Base-by-base conservation (phyloP, 2,797 vertebrate species). In the Acanthurus lineatus region DNA sequence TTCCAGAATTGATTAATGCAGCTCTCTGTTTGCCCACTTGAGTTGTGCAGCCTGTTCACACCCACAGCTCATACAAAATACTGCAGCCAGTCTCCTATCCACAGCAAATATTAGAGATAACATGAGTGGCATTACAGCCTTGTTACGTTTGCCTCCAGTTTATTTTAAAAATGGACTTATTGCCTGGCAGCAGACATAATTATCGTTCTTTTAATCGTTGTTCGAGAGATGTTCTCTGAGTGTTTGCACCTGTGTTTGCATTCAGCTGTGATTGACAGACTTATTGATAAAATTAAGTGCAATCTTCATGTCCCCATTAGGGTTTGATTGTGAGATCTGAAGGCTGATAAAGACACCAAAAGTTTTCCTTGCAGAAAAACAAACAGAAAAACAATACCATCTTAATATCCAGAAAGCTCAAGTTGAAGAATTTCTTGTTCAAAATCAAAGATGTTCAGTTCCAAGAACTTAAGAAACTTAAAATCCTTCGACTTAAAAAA, bases 21-120 rank as follows among this genome's bases (percentile, higher is more conserved):
- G 2, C 11, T 62, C 14, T 69, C 12, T 42, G 82, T 87, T 87
- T 87, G 69, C 57, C 16, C 5, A 42, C 56, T 57, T 52, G 61
- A 67, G 44, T 32, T n/a, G 6, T 45, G 22, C 53, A 68, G 25
- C 22, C 51, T 9, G 57, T 53, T 73, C 76, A 77, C 70, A 63
- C 79, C 76, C 82, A 52, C 20, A 53, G 6, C 38, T 87, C 25
- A 48, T 57, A 84, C 70, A 61, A 19, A 77, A 53, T 0, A 9
- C 63, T 49, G 45, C 45, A 17, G 54, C 58, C 38, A 47, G 59
- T 64, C 58, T 63, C 6, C 20, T 48, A 28, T 79, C 66, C n/a
- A 57, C 44, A 28, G 65, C 47, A 82, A 80, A 74, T 35, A 67
- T 1, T 28, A 32, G 28, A 25, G 80, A 77, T 71, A 80, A 56